Evolutionary conservation across 2,797 vertebrate species (phyloP).

Genomic region (Crocidura indochinensis): DNA sequence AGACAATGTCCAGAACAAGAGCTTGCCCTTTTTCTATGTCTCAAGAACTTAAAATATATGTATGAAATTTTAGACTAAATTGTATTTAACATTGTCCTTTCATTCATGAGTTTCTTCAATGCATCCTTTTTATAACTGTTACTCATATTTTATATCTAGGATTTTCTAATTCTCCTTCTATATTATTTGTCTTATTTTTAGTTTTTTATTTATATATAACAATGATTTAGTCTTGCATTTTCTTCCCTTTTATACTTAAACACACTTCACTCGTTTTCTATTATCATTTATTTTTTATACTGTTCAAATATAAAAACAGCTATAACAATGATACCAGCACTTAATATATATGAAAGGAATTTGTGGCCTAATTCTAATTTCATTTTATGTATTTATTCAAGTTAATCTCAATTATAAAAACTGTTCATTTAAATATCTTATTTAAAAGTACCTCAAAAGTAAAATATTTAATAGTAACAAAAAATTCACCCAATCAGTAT

Average conservation of each 20-base stretch:
- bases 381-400: constrained; percentile 62
- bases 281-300: constrained; percentile 4
- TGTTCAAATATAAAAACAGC: constrained; percentile 50
- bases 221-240: constrained; percentile 48
- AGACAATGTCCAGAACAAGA: constrained; percentile 54
- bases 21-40: constrained; percentile 44
- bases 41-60: constrained; percentile 67
- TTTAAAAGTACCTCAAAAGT: constrained; percentile 46
- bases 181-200: constrained; percentile 55
- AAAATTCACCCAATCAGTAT: constrained; percentile 52
- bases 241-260: not conserved
- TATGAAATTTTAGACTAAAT: constrained; percentile 62
- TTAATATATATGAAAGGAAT: constrained; percentile 40
- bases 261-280: constrained; percentile 50
- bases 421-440: constrained; percentile 53
- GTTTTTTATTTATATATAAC: constrained; percentile 60
- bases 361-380: constrained; percentile 67
- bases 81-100: constrained; percentile 50
- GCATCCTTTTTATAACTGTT: constrained; percentile 11
- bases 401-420: constrained; percentile 67
- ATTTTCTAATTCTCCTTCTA: constrained; percentile 69
- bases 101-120: constrained; percentile 46
- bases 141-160: constrained; percentile 49
- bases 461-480: constrained; percentile 65
- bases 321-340: constrained; percentile 35